Evolutionary conservation across 2,113 vertebrate species (phyloP).

Genomic region (Ptilorrhoa leucosticta): DNA sequence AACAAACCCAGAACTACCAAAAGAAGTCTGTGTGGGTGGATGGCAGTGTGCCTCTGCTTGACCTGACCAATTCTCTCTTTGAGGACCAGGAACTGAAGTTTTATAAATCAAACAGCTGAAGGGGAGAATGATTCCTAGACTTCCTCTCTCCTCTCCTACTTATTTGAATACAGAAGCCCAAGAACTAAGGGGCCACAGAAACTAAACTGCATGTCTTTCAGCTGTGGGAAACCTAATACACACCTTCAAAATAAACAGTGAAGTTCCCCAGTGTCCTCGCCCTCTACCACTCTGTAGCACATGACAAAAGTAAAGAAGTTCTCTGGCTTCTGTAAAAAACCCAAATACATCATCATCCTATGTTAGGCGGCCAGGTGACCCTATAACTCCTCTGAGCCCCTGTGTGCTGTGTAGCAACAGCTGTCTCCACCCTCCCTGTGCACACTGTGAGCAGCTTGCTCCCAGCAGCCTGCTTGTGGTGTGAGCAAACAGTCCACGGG

Average conservation of each 20-base stretch:
- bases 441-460: neutral
- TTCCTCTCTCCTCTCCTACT: neutral
- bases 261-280: neutral
- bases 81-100: neutral
- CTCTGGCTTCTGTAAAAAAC: neutral
- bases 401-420: neutral
- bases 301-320: neutral
- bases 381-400: neutral
- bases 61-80: neutral
- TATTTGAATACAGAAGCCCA: accelerated
- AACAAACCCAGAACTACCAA: neutral
- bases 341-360: neutral
- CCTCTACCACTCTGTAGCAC: neutral
- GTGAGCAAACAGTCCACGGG: neutral
- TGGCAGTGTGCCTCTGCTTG: neutral
- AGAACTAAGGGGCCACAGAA: neutral
- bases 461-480: neutral
- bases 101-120: neutral
- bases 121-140: neutral
- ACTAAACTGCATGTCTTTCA: neutral
- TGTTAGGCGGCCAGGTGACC: neutral
- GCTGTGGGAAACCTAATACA: neutral
- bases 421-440: neutral
- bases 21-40: neutral
- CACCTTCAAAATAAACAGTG: neutral